Evolutionary conservation across 2,888 invertebrate species (phyloP), one percentile per base, ranked within the genome.

Genomic region (Schizaphis graminum): DNA sequence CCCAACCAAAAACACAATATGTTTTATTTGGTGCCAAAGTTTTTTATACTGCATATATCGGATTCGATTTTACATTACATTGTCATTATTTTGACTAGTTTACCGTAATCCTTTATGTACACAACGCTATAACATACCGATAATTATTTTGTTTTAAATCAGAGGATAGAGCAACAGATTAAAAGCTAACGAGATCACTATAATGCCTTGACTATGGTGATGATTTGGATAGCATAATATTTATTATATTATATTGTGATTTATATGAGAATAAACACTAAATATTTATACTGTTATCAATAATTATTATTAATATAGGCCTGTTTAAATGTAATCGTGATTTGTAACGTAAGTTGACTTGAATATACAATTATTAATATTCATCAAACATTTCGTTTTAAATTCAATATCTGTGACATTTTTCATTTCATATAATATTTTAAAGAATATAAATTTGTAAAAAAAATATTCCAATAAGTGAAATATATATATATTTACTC

Each of bases 1-100:
- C 28, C 49, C 35, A 92, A 16, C 61, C 86, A 11, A 57, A 1
- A 87, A 61, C 47, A 87, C 61, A 67, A 67, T 35, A 35, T 24
- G 57, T 86, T 61, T 61, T 84, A 35, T 86, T 61, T 47, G 86
- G 44, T 91, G 13, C 2, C 21, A 7, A 57, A 47, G n/a, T 57
- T 91, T 92, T 56, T n/a, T 13, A 53, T n/a, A 16, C 44, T 10
- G 21, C 53, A 49, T 77, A 13, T 26, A 47, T 92, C n/a, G 7
- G n/a, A 91, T 91, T 91, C n/a, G 85, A 57, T 57, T 91, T 85
- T 47, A 89, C n/a, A 47, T 28, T 28, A 21, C 77, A 28, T 41
- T 4, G 41, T 84, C 44, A 10, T 44, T 5, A 1, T 56, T 16
- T 91, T 16, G 1, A 90, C 91, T 77, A 41, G 28, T 44, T 77